A percentile compares a stretch with the other conserved stretches of the same genome.
These are phyloP conservation scores for Trachelus troglodyta DNA, from an alignment of 2,888 invertebrate genomes.

Conservation along the genomic window DNA sequence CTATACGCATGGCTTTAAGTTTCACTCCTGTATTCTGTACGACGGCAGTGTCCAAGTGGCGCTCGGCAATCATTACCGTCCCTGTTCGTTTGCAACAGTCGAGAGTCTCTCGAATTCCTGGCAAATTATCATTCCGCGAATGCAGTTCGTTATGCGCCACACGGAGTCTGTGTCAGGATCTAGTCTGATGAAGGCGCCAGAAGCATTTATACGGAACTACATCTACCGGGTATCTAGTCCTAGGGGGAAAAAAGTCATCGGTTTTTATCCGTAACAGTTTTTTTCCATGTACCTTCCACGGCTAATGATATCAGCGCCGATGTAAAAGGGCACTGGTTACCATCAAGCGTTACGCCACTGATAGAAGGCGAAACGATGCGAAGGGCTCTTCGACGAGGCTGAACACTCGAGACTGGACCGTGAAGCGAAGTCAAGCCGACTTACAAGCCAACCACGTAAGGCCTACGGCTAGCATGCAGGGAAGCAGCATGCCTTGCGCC, in stretches of 20 bases:
- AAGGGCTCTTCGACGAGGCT: slow-evolving; percentile 4
- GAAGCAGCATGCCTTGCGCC: slow-evolving; percentile 50
- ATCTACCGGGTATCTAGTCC: too few relatives aligned
- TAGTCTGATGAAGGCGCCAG: not conserved
- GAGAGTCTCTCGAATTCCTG: not conserved
- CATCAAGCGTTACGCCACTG: slow-evolving; percentile 5
- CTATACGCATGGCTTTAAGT: not conserved
- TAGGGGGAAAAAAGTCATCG: not conserved
- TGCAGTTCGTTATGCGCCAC: not conserved
- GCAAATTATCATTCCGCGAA: not conserved
- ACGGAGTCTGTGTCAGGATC: not conserved
- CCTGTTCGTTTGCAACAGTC: not conserved
- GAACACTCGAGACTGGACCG: slow-evolving; percentile 1
- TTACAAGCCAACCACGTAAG: slow-evolving; percentile 30
- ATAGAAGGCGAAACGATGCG: not conserved
- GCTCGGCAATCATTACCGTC: not conserved
- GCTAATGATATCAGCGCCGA: not conserved
- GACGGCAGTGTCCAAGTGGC: not conserved
- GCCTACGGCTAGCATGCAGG: slow-evolving; percentile 60
- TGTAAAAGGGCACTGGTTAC: not conserved
- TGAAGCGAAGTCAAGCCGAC: slow-evolving; percentile 9
- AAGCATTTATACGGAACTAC: not conserved
- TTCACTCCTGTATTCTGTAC: not conserved
- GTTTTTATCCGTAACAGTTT: not conserved
- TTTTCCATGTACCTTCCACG: not conserved